These are phyloP conservation scores for Larimichthys polyactis DNA, from an alignment of 2,113 vertebrate species.

Conservation along the genomic window DNA sequence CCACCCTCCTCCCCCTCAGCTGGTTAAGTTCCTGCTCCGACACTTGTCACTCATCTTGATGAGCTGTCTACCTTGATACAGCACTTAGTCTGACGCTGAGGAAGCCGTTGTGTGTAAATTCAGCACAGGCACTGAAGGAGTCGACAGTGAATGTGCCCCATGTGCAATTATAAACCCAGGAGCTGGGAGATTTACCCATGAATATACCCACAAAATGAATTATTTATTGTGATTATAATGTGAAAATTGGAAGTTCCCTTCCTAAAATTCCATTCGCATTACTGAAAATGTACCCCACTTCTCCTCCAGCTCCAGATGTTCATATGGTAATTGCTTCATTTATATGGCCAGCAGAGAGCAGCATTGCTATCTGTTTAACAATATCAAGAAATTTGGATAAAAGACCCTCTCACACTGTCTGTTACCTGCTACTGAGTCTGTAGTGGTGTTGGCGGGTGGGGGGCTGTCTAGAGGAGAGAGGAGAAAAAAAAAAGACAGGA, in stretches of 20 bases:
- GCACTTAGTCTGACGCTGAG: conserved; percentile 35
- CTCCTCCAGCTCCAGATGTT: conserved; percentile 11
- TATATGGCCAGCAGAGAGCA: conserved; percentile 75
- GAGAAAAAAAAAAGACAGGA: conserved; percentile 25
- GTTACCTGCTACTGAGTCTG: conserved; percentile 25
- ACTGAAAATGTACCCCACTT: background rate
- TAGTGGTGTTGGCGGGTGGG: background rate
- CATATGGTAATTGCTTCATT: conserved; percentile 6
- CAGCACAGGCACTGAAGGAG: conserved; percentile 2
- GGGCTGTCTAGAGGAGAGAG: conserved; percentile 26
- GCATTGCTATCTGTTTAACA: conserved; percentile 72
- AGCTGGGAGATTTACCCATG: conserved; percentile 11
- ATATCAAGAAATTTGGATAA: background rate
- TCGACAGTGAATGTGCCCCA: background rate
- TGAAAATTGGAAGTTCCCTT: background rate
- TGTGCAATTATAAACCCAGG: conserved; percentile 27
- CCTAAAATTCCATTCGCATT: background rate
- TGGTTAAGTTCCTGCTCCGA: conserved; percentile 16
- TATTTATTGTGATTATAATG: background rate
- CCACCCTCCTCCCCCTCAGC: conserved; percentile 2
- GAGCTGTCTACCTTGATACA: conserved; percentile 27
- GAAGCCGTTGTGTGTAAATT: conserved; percentile 17
- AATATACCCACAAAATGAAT: background rate
- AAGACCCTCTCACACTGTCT: conserved; percentile 12
- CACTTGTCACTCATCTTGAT: conserved; percentile 52